These are phyloP conservation scores for Melanargia galathea DNA, from an alignment of 2,888 invertebrate genomes.

Conservation along the genomic window DNA sequence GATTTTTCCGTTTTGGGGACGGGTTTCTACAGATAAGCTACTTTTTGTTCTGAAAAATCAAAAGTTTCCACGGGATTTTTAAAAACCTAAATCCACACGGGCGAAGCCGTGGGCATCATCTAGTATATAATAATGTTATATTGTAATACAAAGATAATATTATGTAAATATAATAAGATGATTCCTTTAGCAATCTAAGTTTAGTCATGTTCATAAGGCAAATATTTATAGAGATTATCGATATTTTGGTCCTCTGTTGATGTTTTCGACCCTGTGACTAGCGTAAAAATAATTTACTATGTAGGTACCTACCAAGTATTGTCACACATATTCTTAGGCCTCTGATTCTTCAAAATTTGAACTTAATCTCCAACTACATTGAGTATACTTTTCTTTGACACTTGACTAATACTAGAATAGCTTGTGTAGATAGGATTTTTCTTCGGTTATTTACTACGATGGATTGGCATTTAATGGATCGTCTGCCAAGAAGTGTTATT, in stretches of 20 bases:
- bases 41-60: no score
- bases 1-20: no score
- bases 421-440: background rate
- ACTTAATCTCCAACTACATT: background rate
- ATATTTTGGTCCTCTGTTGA: conserved; percentile 17
- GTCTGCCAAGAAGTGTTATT: conserved; percentile 5
- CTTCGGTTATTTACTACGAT: conserved; percentile 1
- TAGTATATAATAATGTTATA: no score
- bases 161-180: no score
- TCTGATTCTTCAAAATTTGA: background rate
- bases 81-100: no score
- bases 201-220: no score
- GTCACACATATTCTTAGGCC: background rate
- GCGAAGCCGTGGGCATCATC: no score
- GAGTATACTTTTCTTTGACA: background rate
- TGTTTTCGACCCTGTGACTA: conserved; percentile 15
- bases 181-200: no score
- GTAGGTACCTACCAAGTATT: background rate
- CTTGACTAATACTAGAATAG: background rate
- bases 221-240: conserved; percentile 10
- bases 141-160: no score
- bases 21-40: no score
- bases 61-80: no score
- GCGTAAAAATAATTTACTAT: conserved; percentile 14
- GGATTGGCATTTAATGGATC: conserved; percentile 4